Evolutionary conservation across 2,113 vertebrate genomes (phyloP).

Genomic region (Cichladusa arquata): DNA sequence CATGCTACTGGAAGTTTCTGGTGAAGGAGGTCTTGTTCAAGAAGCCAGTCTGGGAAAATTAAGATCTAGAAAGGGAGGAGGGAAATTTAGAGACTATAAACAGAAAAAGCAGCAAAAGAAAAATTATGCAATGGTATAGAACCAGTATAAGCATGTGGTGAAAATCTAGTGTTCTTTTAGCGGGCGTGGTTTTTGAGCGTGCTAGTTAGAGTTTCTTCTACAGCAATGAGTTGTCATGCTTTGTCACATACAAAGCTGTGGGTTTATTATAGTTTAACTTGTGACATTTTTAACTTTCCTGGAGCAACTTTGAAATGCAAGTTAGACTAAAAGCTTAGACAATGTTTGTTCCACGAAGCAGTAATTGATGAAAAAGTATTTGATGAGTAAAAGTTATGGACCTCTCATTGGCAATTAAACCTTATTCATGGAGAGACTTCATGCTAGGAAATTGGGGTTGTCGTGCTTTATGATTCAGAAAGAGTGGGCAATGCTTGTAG

Average conservation of each 20-base stretch:
- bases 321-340: background rate
- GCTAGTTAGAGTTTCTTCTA: background rate
- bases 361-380: slow-evolving; percentile 28
- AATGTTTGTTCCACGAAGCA: background rate
- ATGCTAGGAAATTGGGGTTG: background rate
- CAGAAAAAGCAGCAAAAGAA: background rate
- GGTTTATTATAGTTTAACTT: slow-evolving; percentile 29
- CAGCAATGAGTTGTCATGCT: background rate
- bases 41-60: background rate
- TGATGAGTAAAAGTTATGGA: slow-evolving; percentile 30
- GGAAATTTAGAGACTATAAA: background rate
- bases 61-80: background rate
- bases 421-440: background rate
- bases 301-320: slow-evolving; percentile 13
- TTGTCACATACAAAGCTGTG: slow-evolving; percentile 41
- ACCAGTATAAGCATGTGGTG: slow-evolving; percentile 10
- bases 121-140: background rate
- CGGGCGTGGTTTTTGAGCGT: background rate
- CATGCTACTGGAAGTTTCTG: background rate
- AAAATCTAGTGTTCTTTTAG: slow-evolving; percentile 30
- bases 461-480: slow-evolving; percentile 34
- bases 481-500: background rate
- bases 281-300: slow-evolving; percentile 47
- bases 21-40: background rate
- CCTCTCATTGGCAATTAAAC: background rate